Evolutionary conservation across 2,797 vertebrate genomes (phyloP).

Genomic region (Lindbergichthys nudifrons): DNA sequence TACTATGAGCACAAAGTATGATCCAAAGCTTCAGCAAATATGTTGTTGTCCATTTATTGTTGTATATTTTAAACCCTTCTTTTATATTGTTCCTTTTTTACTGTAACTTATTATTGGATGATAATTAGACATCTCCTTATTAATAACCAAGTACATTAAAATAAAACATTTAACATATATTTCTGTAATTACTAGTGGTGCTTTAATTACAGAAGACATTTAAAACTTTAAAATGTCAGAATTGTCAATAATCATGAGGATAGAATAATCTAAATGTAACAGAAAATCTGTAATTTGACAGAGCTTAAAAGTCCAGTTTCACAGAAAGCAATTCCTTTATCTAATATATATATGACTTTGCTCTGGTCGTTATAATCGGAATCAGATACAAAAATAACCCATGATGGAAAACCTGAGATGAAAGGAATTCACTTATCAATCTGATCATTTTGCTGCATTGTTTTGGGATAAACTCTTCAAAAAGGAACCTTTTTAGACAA

Average conservation of each 20-base stretch:
- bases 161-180: background rate
- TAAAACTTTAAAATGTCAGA: background rate
- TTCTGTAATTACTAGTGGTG: background rate
- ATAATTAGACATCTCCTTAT: background rate
- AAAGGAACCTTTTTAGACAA: background rate
- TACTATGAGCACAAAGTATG: background rate
- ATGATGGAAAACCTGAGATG: background rate
- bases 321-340: background rate
- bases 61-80: background rate
- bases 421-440: background rate
- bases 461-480: background rate
- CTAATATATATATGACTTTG: background rate
- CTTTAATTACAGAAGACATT: background rate
- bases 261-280: background rate
- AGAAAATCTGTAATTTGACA: background rate
- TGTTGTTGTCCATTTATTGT: conserved; percentile 20
- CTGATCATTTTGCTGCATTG: background rate
- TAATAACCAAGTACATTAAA: background rate
- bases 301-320: background rate
- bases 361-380: background rate
- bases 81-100: background rate
- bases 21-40: conserved; percentile 29
- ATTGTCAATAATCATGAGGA: background rate
- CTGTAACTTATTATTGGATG: background rate
- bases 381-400: background rate